phyloP scores from a whole-genome alignment of 2,888 invertebrate genomes.

The Noctuana brunneofusca region DNA sequence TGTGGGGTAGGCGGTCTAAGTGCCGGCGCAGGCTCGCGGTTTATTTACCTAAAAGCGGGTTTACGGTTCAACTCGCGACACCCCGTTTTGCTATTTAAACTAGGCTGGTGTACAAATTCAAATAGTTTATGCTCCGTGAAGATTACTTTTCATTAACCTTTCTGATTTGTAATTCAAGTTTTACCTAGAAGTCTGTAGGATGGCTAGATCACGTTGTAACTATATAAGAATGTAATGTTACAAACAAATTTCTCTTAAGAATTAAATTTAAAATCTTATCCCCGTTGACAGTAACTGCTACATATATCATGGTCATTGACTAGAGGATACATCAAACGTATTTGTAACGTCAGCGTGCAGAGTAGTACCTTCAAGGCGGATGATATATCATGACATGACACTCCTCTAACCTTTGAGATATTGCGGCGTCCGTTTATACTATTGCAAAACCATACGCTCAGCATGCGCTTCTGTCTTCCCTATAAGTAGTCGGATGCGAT shows the following conservation, averaged over 20 bases:
- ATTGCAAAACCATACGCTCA: neutral
- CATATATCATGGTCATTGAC: slow-evolving; percentile 23
- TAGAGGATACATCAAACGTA: slow-evolving; percentile 41
- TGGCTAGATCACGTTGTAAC: no score
- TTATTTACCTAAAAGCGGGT: slow-evolving; percentile 63
- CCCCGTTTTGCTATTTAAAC: slow-evolving; percentile 50
- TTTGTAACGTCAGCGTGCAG: slow-evolving; percentile 42
- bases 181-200: neutral
- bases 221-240: no score
- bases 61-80: slow-evolving; percentile 51
- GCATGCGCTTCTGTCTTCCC: no score
- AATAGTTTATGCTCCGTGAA: slow-evolving; percentile 42
- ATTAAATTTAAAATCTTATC: neutral
- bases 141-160: slow-evolving; percentile 34
- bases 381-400: slow-evolving; percentile 7
- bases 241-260: no score
- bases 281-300: slow-evolving; percentile 4
- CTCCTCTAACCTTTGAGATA: slow-evolving; percentile 7
- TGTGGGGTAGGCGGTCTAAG: slow-evolving; percentile 50
- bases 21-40: slow-evolving; percentile 50
- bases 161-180: neutral
- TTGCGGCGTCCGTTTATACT: neutral
- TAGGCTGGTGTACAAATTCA: slow-evolving; percentile 35
- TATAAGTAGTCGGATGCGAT: no score
- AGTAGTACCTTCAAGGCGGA: neutral